phyloP scores from a whole-genome alignment of 2,888 invertebrate species.

The Ptychoptera contaminata region DNA sequence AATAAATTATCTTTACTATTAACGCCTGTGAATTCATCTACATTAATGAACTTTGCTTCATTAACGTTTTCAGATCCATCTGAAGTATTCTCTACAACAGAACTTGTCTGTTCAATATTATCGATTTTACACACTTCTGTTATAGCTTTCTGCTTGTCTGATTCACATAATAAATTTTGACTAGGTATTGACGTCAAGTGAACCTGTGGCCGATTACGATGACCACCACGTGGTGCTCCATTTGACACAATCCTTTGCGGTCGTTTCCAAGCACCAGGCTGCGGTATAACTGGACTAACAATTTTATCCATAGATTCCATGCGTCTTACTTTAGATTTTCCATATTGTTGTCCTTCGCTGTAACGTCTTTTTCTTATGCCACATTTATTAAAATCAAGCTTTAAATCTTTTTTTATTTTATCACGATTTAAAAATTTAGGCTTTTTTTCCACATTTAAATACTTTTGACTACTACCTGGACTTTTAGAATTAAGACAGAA shows the following conservation, averaged over 20 bases:
- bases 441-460: background rate
- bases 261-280: conserved; percentile 73
- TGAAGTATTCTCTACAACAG: conserved; percentile 27
- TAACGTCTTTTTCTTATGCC: conserved; percentile 25
- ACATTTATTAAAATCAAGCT: conserved; percentile 21
- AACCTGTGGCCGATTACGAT: conserved; percentile 17
- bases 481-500: too few species aligned
- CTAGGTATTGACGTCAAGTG: conserved; percentile 33
- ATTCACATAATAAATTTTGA: conserved; percentile 30
- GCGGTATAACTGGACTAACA: conserved; percentile 81
- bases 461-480: too few species aligned
- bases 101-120: too few species aligned
- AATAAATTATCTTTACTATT: background rate
- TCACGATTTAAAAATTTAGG: conserved; percentile 16
- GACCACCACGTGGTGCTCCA: conserved; percentile 21
- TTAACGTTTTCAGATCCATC: conserved; percentile 25
- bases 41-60: background rate
- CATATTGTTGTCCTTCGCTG: conserved; percentile 28
- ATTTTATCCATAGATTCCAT: conserved; percentile 72
- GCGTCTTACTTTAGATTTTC: conserved; percentile 37
- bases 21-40: background rate
- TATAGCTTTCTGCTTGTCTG: conserved; percentile 21
- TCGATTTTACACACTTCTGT: background rate
- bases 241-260: conserved; percentile 28
- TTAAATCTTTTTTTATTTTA: conserved; percentile 24